Conservation (phyloP, 2,888 invertebrate genomes). For the Pocota personata region DNA sequence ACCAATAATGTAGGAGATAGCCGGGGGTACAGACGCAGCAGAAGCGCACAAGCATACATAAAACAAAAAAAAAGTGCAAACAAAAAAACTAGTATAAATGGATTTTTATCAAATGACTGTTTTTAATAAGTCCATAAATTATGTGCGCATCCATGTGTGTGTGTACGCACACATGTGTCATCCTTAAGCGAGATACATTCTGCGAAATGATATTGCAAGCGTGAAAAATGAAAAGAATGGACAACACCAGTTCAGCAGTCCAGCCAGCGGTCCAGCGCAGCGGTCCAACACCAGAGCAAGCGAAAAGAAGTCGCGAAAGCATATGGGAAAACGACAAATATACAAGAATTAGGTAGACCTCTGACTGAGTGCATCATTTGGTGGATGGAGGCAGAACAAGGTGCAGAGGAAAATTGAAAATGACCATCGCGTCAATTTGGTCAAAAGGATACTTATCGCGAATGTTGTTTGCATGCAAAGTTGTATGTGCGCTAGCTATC, state of each 20-base stretch:
- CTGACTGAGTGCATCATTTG: slow-evolving; percentile 3
- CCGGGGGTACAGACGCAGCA: neutral
- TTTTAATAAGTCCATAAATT: slow-evolving; percentile 61
- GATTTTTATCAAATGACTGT: slow-evolving; percentile 65
- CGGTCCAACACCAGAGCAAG: neutral
- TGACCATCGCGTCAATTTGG: slow-evolving; percentile 14
- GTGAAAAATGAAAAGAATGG: slow-evolving; percentile 51
- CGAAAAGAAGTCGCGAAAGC: neutral
- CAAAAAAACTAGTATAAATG: slow-evolving; percentile 29
- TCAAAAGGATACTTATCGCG: slow-evolving; percentile 18
- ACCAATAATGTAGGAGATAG: neutral
- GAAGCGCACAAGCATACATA: neutral
- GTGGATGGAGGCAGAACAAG: neutral
- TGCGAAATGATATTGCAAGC: slow-evolving; percentile 37
- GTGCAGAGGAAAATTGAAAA: slow-evolving; percentile 34
- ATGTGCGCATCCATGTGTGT: slow-evolving; percentile 4
- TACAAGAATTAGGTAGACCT: slow-evolving; percentile 15
- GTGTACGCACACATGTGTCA: neutral
- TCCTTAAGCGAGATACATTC: slow-evolving; percentile 4
- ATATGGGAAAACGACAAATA: slow-evolving; percentile 17
- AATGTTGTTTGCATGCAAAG: slow-evolving; percentile 26
- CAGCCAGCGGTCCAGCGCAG: neutral
- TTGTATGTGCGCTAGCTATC: neutral
- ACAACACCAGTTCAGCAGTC: slow-evolving; percentile 7
- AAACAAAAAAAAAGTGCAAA: neutral